Percentiles rank a stretch among this genome's conserved stretches.
Conservation (phyloP, 1,140 invertebrate species). For the Ceratosolen solmsi region DNA sequence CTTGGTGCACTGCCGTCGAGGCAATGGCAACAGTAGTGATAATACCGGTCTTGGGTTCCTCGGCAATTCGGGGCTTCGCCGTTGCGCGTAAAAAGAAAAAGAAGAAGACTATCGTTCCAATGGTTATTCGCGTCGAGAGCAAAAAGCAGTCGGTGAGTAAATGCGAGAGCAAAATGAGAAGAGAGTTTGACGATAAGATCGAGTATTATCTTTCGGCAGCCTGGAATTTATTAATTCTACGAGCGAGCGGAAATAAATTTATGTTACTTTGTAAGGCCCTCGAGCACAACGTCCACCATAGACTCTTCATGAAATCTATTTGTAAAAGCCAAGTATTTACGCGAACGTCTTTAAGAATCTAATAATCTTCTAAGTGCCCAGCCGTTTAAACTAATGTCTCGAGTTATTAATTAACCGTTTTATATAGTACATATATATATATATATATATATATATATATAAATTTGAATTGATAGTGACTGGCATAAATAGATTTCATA, state of each 20-base stretch:
- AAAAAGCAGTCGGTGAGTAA: conserved; percentile 48
- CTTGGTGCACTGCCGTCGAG: conserved; percentile 33
- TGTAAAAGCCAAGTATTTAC: background rate
- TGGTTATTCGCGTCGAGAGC: conserved; percentile 47
- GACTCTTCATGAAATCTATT: background rate
- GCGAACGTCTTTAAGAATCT: background rate
- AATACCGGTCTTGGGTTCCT: conserved; percentile 47
- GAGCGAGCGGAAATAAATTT: background rate
- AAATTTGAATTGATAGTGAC: background rate
- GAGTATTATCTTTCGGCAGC: background rate
- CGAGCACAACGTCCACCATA: background rate
- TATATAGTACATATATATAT: background rate
- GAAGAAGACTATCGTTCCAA: conserved; percentile 9
- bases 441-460: background rate
- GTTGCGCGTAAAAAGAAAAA: conserved; percentile 34
- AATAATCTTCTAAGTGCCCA: background rate
- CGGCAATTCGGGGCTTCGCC: conserved; percentile 35
- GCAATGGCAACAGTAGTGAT: conserved; percentile 43
- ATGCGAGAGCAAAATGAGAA: background rate
- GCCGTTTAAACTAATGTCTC: too few relatives aligned
- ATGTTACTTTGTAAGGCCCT: background rate
- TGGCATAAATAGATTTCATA: background rate
- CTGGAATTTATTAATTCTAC: background rate
- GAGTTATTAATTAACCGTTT: too few relatives aligned
- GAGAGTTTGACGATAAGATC: background rate